Base-by-base conservation (phyloP, 35 echinoderm and acorn worm species). In the Chiridota heheva region DNA sequence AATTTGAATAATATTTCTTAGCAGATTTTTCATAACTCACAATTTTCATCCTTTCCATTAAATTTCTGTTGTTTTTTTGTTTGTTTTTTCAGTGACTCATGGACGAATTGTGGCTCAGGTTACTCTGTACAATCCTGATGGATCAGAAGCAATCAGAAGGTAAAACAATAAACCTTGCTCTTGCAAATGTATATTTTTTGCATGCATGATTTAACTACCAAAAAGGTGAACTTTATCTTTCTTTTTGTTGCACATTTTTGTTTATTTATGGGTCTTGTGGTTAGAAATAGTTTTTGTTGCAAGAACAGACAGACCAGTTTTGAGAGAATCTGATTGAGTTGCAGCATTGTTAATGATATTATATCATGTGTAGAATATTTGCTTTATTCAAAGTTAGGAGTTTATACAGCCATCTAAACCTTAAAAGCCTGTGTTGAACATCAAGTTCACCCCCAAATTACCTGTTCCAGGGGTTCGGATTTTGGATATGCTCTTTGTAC, bases 61-160 rank as follows among this genome's bases (percentile, higher is more conserved):
- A 10, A 22, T 53, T n/a, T 22, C 7, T 40, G 30, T 17, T 82
- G 63, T 73, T 51, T 7, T 22, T 61, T 58, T 75, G 28, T 67
- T 31, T 63, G 58, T 60, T 77, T 66, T 63, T 49, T 57, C 88
- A 97, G 93, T 97, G 10, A 97, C 93, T 44, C 93, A 97, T 53
- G 93, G 93, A 27, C 90, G 93, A 43, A 97, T 97, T 35, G 84
- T 97, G 58, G 84, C 93, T 40, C 84, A 91, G 61, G 88, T 97
- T 49, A 90, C 88, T 12, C 76, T 97, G 7, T 97, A 86, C 77
- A 85, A 87, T 60, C 93, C 87, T 65, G 93, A 97, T 60, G 93
- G 93, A 30, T 71, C 78, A 57, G 93, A 97, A 55, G 93, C 93
- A 7, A 84, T 82, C 40, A 91, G 88, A 81, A 97, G 93, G 93